Conservation (phyloP, 2,888 invertebrate species). For the Epirrhoe alternata region DNA sequence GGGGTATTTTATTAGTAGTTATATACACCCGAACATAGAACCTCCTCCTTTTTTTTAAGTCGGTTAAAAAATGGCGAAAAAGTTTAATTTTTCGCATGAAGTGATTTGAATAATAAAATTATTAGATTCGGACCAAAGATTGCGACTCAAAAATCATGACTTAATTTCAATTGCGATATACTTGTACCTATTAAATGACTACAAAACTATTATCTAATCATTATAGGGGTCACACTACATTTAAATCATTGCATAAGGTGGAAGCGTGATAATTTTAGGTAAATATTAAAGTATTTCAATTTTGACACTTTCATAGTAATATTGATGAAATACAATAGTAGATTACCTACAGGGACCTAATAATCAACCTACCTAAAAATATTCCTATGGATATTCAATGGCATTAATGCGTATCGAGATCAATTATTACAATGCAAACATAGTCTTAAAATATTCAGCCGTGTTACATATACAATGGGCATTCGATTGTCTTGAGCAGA, state of each 20-base stretch:
- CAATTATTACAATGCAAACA: constrained; percentile 44
- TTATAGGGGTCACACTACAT: constrained; percentile 18
- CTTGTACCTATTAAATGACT: neutral
- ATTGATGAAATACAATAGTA: neutral
- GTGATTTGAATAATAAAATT: no score
- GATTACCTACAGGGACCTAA: neutral
- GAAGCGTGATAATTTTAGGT: constrained; percentile 38
- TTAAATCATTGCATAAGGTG: constrained; percentile 46
- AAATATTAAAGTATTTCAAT: constrained; percentile 1
- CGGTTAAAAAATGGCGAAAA: no score
- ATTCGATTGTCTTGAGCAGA: constrained; percentile 66
- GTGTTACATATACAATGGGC: constrained; percentile 64
- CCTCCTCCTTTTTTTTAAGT: no score
- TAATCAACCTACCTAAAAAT: neutral
- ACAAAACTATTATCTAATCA: constrained; percentile 34
- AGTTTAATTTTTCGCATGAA: no score
- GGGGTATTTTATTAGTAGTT: no score
- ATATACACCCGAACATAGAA: no score
- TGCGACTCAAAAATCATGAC: no score
- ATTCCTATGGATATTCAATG: constrained; percentile 44
- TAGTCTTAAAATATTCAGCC: constrained; percentile 59
- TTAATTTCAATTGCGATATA: neutral
- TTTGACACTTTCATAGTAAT: neutral
- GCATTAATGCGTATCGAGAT: constrained; percentile 37
- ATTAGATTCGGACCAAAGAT: no score